Percentiles rank a stretch among this genome's conserved stretches.
Evolutionary conservation across 2,113 vertebrate species (phyloP).

Genomic region (Myrmecobius fasciatus): DNA sequence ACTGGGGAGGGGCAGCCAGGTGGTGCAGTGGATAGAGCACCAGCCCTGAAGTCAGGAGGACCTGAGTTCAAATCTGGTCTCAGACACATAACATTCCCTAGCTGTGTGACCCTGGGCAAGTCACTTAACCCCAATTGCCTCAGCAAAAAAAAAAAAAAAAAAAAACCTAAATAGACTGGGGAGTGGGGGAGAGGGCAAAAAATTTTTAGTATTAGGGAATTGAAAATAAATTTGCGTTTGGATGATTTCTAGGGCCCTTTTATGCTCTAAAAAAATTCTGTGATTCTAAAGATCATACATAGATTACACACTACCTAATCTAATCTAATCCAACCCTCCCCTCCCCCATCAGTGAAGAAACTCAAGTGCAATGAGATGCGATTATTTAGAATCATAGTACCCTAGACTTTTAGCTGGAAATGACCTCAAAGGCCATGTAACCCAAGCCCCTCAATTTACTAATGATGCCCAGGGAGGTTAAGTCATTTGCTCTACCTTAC

Average conservation of each 20-base stretch:
- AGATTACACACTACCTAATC: neutral
- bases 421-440: neutral
- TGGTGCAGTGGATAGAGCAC: too few relatives aligned
- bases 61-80: too few relatives aligned
- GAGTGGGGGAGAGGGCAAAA: neutral
- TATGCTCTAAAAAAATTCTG: neutral
- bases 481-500: neutral
- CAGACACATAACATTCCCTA: too few relatives aligned
- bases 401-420: neutral
- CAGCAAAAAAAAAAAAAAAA: too few relatives aligned
- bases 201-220: constrained; percentile 31
- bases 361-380: neutral
- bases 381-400: neutral
- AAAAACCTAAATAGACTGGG: neutral
- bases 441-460: neutral
- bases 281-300: neutral
- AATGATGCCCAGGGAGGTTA: neutral
- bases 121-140: too few relatives aligned
- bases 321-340: neutral
- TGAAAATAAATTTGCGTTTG: constrained; percentile 35
- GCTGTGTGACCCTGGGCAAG: too few relatives aligned
- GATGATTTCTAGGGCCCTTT: constrained; percentile 30
- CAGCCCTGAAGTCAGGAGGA: too few relatives aligned
- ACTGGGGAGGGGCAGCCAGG: too few relatives aligned
- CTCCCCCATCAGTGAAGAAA: neutral